These are phyloP conservation scores for Thera obeliscata DNA, from an alignment of 2,888 invertebrate species.

Conservation along the genomic window DNA sequence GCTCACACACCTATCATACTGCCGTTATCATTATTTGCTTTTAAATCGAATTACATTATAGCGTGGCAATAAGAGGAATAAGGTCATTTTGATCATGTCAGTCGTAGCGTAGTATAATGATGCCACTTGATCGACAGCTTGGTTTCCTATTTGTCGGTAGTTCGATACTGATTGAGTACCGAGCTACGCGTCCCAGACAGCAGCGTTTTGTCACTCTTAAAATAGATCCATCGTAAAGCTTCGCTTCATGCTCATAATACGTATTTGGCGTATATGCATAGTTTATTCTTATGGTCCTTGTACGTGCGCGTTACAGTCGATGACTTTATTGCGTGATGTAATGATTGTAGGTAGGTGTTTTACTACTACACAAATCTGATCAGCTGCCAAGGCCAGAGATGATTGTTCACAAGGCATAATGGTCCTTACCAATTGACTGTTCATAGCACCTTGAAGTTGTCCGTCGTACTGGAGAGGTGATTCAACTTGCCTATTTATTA, in stretches of 20 bases:
- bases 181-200: constrained; percentile 39
- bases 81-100: constrained; percentile 49
- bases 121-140: constrained; percentile 51
- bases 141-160: constrained; percentile 44
- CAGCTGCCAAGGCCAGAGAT: constrained; percentile 59
- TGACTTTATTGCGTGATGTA: constrained; percentile 60
- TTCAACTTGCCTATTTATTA: constrained; percentile 14
- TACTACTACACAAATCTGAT: constrained; percentile 50
- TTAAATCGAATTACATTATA: constrained; percentile 51
- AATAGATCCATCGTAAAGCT: constrained; percentile 17
- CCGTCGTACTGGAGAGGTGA: constrained; percentile 26
- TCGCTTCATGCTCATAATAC: constrained; percentile 5
- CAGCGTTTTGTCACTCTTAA: constrained; percentile 31
- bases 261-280: constrained; percentile 19
- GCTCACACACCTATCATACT: constrained; percentile 2
- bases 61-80: constrained; percentile 48
- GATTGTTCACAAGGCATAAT: constrained; percentile 41
- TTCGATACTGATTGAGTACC: constrained; percentile 43
- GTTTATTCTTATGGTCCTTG: constrained; percentile 13
- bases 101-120: constrained; percentile 46
- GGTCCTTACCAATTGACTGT: constrained; percentile 33
- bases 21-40: constrained; percentile 21
- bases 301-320: constrained; percentile 44
- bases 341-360: constrained; percentile 44
- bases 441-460: constrained; percentile 35